Evolutionary conservation across 2,113 vertebrate genomes (phyloP).

Genomic region (Anoplopoma fimbria): DNA sequence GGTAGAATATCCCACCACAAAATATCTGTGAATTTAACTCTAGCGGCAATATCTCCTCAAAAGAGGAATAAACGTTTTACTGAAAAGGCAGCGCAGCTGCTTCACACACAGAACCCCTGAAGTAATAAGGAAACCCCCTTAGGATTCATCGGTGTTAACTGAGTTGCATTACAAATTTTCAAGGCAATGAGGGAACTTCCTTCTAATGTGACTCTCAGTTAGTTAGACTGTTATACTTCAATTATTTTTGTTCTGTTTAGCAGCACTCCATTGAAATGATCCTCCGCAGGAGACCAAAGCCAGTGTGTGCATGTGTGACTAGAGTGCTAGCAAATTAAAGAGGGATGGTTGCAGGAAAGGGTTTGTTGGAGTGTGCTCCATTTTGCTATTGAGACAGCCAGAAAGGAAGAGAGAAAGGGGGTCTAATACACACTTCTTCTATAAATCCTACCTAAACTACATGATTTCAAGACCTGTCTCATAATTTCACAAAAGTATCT

Average conservation of each 20-base stretch:
- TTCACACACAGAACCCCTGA: constrained; percentile 43
- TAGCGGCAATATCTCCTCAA: constrained; percentile 30
- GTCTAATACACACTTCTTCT: not conserved
- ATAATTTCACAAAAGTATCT: constrained; percentile 6
- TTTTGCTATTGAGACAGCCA: not conserved
- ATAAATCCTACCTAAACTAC: constrained; percentile 1
- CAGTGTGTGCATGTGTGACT: constrained; percentile 20
- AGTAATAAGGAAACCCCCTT: constrained; percentile 54
- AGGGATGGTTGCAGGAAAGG: not conserved
- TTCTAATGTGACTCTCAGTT: constrained; percentile 46
- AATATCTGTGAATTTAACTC: constrained; percentile 45
- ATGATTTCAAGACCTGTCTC: constrained; percentile 12
- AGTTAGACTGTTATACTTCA: constrained; percentile 46
- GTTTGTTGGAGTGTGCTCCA: not conserved
- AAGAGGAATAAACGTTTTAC: constrained; percentile 53
- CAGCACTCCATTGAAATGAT: constrained; percentile 60
- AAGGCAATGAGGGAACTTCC: constrained; percentile 22
- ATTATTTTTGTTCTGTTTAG: constrained; percentile 58
- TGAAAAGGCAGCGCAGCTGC: constrained; percentile 34
- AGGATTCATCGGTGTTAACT: constrained; percentile 52
- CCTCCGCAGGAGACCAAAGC: constrained; percentile 45
- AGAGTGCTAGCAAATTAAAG: constrained; percentile 22
- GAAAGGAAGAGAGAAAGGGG: not conserved
- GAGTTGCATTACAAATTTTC: constrained; percentile 35
- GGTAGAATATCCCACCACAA: constrained; percentile 35